These are phyloP conservation scores for Grapholita molesta DNA, from an alignment of 1,140 invertebrate genomes.

Conservation along the genomic window DNA sequence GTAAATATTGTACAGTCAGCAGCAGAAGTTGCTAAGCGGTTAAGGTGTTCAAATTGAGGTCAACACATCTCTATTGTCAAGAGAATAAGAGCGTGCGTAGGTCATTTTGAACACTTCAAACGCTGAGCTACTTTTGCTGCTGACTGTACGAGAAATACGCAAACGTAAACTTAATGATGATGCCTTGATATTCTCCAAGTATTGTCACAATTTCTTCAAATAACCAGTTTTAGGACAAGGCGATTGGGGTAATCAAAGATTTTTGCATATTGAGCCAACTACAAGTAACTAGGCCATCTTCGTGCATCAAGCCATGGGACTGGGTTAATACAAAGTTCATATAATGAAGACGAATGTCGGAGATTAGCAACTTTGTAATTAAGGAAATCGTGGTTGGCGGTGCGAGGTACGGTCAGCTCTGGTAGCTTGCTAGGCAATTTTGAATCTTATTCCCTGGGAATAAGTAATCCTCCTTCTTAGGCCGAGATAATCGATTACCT, in stretches of 20 bases:
- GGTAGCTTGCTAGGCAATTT: background rate
- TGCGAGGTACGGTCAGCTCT: background rate
- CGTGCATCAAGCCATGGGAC: background rate
- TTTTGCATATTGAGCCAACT: background rate
- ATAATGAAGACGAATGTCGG: constrained; percentile 3
- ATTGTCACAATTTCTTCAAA: too few species aligned
- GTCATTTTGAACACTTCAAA: too few species aligned
- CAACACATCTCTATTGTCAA: too few species aligned
- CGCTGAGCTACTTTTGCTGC: too few species aligned
- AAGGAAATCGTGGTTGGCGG: background rate
- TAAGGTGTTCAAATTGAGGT: too few species aligned
- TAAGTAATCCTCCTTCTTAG: background rate
- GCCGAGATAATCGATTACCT: background rate
- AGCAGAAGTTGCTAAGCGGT: too few species aligned
- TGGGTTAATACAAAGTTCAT: background rate
- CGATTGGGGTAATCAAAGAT: background rate
- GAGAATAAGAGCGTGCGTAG: too few species aligned
- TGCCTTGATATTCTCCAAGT: too few species aligned
- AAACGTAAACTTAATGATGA: too few species aligned
- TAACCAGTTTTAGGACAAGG: too few species aligned
- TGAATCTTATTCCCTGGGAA: background rate
- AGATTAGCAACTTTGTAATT: constrained; percentile 4
- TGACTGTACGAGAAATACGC: too few species aligned
- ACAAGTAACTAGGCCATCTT: background rate
- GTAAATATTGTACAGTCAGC: too few species aligned